Evolutionary conservation across 2,113 vertebrate species (phyloP), one percentile per base, ranked within the genome.

Genomic region (Heterocephalus glaber): DNA sequence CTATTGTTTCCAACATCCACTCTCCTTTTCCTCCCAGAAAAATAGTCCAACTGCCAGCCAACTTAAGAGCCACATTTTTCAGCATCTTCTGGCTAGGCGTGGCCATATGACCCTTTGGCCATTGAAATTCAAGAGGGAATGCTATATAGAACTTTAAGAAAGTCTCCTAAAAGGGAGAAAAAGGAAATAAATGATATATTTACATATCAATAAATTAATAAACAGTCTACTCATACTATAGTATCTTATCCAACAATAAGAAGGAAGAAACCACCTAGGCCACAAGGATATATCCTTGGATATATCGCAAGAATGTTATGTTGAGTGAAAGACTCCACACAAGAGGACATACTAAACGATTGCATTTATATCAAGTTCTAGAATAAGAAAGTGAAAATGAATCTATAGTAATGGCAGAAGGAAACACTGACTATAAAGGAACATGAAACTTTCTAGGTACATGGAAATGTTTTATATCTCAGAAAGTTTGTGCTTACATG

Each of bases 61-160:
- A 10, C 56, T 68, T 28, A 56, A 79, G 4, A 20, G 63, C 28
- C 41, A 5, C 7, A 5, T 41, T 89, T 85, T 63, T 63, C 70
- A 83, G 41, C 24, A 16, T 94, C 35, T 58, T n/a, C 24, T 72
- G 52, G 65, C 47, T 68, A 68, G 54, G 2, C 41, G 35, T 79
- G n/a, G 61, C 61, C 84, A 30, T 38, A 3, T 44, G 41, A 61
- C 49, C 74, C 16, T 66, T 72, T 22, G 84, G 13, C n/a, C 63
- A 80, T 38, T 84, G 47, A 94, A 60, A 47, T 89, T 12, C 30
- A 61, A 92, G 74, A 95, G 14, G 72, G 58, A 92, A 72, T 82
- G 30, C 86, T 63, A 28, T 10, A 13, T 79, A 35, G 16, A n/a
- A 66, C 49, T 77, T 93, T 38, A 79, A 77, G 60, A 70, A 77